Percentiles rank a stretch among this genome's conserved stretches.
Evolutionary conservation across 1,140 invertebrate species (phyloP).

Genomic region (Lepidurus packardi): DNA sequence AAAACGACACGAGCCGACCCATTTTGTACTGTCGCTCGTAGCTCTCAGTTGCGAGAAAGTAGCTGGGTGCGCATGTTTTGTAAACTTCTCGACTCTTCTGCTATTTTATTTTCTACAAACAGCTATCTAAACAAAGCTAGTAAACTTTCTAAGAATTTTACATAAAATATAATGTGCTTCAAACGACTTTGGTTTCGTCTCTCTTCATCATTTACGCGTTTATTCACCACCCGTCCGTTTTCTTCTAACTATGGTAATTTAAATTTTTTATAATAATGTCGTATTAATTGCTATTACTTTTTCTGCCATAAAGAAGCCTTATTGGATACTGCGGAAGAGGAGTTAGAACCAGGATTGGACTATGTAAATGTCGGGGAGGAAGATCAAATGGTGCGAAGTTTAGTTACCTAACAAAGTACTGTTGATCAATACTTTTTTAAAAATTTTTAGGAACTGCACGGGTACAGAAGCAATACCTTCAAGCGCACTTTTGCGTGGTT

Average conservation of each 20-base stretch:
- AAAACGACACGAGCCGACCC: no score
- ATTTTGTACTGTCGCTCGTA: no score
- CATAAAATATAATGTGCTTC: neutral
- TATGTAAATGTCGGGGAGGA: constrained; percentile 31
- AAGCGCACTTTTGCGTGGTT: neutral
- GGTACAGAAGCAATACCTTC: neutral
- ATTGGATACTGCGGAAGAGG: neutral
- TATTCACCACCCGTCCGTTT: neutral
- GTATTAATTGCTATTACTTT: neutral
- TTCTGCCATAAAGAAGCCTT: neutral
- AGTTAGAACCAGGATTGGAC: neutral
- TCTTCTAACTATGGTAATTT: neutral
- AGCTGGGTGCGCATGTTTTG: no score
- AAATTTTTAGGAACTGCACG: neutral
- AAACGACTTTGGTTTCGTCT: neutral
- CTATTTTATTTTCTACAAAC: no score
- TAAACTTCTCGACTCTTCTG: no score
- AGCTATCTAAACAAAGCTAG: no score
- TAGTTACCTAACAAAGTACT: neutral
- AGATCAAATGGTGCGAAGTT: constrained; percentile 29
- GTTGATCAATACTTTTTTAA: neutral
- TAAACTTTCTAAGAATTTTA: no score
- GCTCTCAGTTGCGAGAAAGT: no score
- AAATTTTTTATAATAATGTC: neutral
- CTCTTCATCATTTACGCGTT: neutral